Conservation (phyloP, 1,140 invertebrate species). For the Helicorthomorpha holstii region DNA sequence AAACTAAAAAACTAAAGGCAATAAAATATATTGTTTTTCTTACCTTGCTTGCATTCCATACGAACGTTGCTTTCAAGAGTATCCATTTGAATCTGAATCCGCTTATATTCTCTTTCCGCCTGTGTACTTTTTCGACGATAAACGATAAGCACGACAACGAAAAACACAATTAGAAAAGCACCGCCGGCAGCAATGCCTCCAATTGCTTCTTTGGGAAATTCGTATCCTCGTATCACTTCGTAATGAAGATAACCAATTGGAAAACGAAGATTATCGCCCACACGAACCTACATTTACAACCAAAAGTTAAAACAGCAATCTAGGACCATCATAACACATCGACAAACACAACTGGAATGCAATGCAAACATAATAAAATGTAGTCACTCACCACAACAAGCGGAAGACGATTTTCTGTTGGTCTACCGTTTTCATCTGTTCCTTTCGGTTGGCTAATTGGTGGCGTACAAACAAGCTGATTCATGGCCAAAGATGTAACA, state of each 20-base stretch:
- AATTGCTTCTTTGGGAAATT: slow-evolving; percentile 70
- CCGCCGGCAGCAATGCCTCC: slow-evolving; percentile 67
- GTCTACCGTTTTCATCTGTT: slow-evolving; percentile 67
- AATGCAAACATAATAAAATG: background rate
- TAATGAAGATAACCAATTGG: slow-evolving; percentile 72
- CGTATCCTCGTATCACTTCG: slow-evolving; percentile 63
- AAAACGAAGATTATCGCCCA: slow-evolving; percentile 69
- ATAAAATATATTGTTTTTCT: slow-evolving; percentile 8
- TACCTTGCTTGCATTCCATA: slow-evolving; percentile 88
- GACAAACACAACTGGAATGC: background rate
- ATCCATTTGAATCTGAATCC: slow-evolving; percentile 98
- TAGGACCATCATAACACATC: background rate
- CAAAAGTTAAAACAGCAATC: background rate
- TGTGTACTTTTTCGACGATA: slow-evolving; percentile 84
- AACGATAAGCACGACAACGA: slow-evolving; percentile 67
- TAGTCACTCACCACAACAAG: slow-evolving; percentile 53
- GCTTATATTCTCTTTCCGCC: slow-evolving; percentile 86
- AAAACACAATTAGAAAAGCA: slow-evolving; percentile 61
- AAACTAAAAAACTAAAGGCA: slow-evolving; percentile 5
- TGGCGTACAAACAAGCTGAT: slow-evolving; percentile 76
- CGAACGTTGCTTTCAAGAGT: slow-evolving; percentile 95
- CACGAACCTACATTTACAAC: slow-evolving; percentile 30
- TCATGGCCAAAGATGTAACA: slow-evolving; percentile 73
- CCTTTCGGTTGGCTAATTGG: slow-evolving; percentile 65
- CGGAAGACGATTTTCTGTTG: slow-evolving; percentile 54